Percentiles rank a stretch among this genome's conserved stretches.
phyloP scores from a whole-genome alignment of 2,113 vertebrate species.

The Pedetes capensis region DNA sequence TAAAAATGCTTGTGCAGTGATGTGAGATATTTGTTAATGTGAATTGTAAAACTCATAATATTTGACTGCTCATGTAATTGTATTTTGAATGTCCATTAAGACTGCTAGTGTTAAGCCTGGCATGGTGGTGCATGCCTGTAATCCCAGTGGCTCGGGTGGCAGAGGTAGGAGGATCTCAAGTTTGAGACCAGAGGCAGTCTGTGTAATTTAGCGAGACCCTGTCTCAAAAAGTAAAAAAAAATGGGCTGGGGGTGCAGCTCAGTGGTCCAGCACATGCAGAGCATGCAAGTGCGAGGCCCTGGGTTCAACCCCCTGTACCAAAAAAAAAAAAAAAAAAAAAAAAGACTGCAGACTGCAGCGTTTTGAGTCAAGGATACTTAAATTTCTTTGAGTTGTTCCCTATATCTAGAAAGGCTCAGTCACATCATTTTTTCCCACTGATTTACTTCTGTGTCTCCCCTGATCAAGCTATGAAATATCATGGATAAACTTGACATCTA shows the following conservation, averaged over 20 bases:
- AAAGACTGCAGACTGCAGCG: too few relatives aligned
- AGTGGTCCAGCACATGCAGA: too few relatives aligned
- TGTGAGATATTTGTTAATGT: neutral
- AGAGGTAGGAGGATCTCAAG: too few relatives aligned
- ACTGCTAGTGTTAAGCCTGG: neutral
- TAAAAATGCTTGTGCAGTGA: neutral
- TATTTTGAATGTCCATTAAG: neutral
- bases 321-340: too few relatives aligned
- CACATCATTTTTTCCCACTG: neutral
- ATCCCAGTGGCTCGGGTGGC: too few relatives aligned
- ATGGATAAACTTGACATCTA: neutral
- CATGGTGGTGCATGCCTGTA: too few relatives aligned
- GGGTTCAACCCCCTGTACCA: too few relatives aligned
- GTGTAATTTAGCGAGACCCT: too few relatives aligned
- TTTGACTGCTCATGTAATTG: neutral
- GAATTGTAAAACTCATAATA: slow-evolving; percentile 5
- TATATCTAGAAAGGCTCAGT: neutral
- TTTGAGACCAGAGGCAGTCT: too few relatives aligned
- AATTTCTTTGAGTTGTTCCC: neutral
- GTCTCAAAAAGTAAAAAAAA: too few relatives aligned
- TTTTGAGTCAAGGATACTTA: neutral
- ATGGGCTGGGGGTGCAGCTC: too few relatives aligned
- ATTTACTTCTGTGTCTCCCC: slow-evolving; percentile 4
- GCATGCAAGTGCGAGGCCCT: too few relatives aligned
- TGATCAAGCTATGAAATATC: neutral